Conservation (phyloP, 2,797 vertebrate genomes). For the Coluber constrictor region DNA sequence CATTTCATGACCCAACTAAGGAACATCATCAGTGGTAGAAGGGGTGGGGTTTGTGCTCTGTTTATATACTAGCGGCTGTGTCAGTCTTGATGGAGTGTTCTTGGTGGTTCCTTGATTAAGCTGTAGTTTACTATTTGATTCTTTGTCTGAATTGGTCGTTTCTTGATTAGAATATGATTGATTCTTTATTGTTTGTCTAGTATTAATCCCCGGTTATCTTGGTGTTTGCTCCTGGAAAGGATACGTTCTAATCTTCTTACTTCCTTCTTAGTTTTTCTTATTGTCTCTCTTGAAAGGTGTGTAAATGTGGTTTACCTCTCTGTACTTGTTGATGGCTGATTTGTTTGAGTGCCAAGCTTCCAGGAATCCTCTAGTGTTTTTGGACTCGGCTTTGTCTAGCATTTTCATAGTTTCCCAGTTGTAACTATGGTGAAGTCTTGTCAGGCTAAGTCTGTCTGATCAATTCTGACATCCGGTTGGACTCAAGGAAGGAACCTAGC, state of each 20-base stretch:
- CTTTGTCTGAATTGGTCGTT: background rate
- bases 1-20: background rate
- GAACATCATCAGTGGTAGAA: background rate
- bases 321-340: background rate
- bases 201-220: background rate
- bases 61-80: background rate
- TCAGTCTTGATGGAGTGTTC: background rate
- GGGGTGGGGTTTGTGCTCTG: background rate
- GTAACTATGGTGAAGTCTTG: background rate
- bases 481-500: background rate
- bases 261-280: background rate
- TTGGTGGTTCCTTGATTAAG: background rate
- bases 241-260: background rate
- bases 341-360: background rate
- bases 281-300: background rate
- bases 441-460: background rate
- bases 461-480: background rate
- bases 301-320: background rate
- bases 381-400: background rate
- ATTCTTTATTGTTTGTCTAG: background rate
- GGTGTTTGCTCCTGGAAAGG: background rate
- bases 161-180: background rate
- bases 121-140: background rate
- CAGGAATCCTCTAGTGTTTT: background rate
- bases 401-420: background rate